Base-by-base conservation (phyloP, 2,113 vertebrate species). In the Dromiciops gliroides region DNA sequence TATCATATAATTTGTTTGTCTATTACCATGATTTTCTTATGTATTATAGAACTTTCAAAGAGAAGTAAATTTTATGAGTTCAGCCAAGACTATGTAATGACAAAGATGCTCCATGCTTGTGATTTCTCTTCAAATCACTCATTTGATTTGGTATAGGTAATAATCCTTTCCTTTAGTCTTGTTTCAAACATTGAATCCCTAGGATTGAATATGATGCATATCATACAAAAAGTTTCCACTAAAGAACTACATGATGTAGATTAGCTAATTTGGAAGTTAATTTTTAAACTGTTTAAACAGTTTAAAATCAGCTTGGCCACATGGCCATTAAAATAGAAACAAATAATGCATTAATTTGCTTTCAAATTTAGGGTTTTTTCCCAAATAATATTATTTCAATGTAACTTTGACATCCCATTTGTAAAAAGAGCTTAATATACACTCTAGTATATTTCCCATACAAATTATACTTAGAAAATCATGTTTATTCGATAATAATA, bases 111-210 rank as follows among this genome's bases (percentile, higher is more conserved):
- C 14, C 94, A 3, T 95, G 94, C 26, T 50, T 94, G 14, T 48
- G 49, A 10, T 94, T 97, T 37, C n/a, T 92, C 26, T 95, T 96
- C 90, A 25, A 48, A 83, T 44, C 5, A 92, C 96, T 96, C 48
- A 53, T 98, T 97, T 93, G 96, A 90, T 6, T 93, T 52, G 95
- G 1, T 90, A 96, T 95, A 95, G n/a, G 67, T 83, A 83, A 44
- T 83, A 95, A 98, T 93, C 8, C 3, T 93, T 94, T 83, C 67
- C 19, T 83, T 26, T 67, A 0, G 52, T 95, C 51, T 94, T 90
- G 23, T 96, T 98, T 97, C 50, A 95, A 16, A 92, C 26, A 94
- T 8, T n/a, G 53, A 92, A 28, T 95, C 9, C 5, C 51, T 95
- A 94, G 67, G 12, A 0, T 44, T 83, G 31, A 96, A 4, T 49